phyloP scores from a whole-genome alignment of 2,797 vertebrate species.

The Myotis pilosus region DNA sequence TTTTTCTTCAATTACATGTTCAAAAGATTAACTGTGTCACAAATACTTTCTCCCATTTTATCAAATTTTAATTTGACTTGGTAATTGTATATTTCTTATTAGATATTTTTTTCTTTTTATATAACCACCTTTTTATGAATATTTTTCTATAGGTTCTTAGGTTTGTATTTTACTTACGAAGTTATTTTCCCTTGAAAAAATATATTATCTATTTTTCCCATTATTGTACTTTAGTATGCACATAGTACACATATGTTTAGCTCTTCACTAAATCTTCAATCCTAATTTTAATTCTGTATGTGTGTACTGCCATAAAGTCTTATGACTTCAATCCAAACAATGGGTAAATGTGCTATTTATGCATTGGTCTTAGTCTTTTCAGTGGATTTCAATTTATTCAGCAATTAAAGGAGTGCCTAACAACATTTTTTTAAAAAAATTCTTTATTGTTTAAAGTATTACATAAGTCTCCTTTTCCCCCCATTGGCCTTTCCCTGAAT shows the following conservation, averaged over 20 bases:
- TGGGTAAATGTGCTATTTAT: neutral
- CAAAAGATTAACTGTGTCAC: neutral
- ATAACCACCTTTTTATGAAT: neutral
- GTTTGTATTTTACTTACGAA: neutral
- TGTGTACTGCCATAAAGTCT: neutral
- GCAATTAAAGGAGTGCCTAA: neutral
- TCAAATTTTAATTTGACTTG: slow-evolving; percentile 13
- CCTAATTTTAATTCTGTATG: neutral
- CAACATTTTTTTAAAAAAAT: neutral
- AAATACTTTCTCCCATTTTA: neutral
- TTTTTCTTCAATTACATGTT: neutral
- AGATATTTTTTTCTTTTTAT: neutral
- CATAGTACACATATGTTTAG: neutral
- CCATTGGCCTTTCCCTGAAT: too few relatives aligned
- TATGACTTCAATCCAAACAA: neutral
- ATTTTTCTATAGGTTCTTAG: neutral
- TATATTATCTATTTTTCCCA: neutral
- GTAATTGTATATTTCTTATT: neutral
- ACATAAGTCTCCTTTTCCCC: too few relatives aligned
- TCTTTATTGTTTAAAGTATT: too few relatives aligned
- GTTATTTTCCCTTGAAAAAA: neutral
- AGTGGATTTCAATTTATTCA: neutral
- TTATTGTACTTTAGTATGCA: neutral
- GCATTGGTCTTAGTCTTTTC: neutral
- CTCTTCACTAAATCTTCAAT: neutral